Percentiles rank a stretch among this genome's conserved stretches.
Evolutionary conservation across 2,797 vertebrate genomes (phyloP).

Genomic region (Tapirus indicus): DNA sequence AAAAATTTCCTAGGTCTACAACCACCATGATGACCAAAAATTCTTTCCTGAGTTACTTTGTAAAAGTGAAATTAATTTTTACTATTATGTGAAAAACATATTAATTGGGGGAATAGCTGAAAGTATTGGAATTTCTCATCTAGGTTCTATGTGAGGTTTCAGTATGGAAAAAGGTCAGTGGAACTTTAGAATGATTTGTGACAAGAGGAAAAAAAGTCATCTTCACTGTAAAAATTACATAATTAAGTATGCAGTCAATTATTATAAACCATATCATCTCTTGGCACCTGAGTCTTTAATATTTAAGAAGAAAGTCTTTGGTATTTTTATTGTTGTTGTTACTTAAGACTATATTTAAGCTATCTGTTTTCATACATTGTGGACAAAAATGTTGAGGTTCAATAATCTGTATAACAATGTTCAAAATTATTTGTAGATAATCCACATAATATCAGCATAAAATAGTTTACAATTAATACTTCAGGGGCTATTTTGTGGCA

Average conservation of each 20-base stretch:
- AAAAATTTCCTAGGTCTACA: not conserved
- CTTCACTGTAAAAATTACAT: not conserved
- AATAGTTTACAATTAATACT: constrained; percentile 12
- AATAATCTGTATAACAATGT: not conserved
- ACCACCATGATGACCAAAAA: not conserved
- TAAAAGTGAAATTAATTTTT: constrained; percentile 11
- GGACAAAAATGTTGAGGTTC: not conserved
- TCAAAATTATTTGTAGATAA: not conserved
- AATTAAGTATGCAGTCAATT: not conserved
- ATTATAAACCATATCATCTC: not conserved
- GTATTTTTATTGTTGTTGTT: not conserved
- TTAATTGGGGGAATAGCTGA: not conserved
- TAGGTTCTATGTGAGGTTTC: not conserved
- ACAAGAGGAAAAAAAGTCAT: not conserved
- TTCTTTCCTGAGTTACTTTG: not conserved
- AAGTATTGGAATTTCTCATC: not conserved
- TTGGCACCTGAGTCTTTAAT: not conserved
- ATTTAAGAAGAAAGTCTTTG: not conserved
- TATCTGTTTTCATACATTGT: not conserved
- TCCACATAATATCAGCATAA: not conserved
- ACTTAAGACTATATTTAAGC: not conserved
- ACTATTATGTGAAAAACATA: not conserved
- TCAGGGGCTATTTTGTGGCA: not conserved
- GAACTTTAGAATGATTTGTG: not conserved
- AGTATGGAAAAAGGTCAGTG: not conserved